phyloP scores from a whole-genome alignment of 2,113 vertebrate genomes.

The human region DNA sequence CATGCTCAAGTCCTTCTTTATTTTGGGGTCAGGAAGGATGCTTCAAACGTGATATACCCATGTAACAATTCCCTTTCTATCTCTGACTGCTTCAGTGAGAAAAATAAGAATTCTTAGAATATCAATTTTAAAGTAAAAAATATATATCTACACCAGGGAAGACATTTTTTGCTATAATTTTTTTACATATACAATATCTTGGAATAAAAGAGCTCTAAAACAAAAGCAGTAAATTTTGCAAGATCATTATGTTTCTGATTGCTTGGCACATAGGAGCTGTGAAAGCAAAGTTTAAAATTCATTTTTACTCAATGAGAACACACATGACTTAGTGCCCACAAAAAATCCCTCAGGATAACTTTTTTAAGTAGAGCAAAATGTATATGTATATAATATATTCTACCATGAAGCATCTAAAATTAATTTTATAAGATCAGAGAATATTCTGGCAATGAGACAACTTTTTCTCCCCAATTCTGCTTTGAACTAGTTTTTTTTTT shows the following conservation, averaged over 20 bases:
- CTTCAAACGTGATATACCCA: background rate
- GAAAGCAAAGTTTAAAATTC: background rate
- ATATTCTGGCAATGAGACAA: background rate
- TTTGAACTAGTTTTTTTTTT: conserved; percentile 25
- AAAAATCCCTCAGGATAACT: background rate
- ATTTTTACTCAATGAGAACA: background rate
- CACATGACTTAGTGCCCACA: background rate
- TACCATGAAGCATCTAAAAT: background rate
- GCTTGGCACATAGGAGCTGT: background rate
- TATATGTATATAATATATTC: background rate
- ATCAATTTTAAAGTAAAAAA: background rate
- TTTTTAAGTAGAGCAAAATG: background rate
- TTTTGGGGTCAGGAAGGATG: background rate
- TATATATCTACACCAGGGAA: background rate
- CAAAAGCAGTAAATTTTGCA: background rate
- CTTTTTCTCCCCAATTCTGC: background rate
- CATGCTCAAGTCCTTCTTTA: background rate
- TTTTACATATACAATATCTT: background rate
- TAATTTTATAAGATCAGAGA: background rate
- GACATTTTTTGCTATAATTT: background rate
- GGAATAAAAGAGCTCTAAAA: background rate
- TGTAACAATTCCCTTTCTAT: background rate
- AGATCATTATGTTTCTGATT: background rate
- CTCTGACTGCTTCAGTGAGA: background rate
- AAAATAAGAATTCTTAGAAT: background rate